Base-by-base conservation (phyloP, 2,113 vertebrate species). In the Limanda limanda region DNA sequence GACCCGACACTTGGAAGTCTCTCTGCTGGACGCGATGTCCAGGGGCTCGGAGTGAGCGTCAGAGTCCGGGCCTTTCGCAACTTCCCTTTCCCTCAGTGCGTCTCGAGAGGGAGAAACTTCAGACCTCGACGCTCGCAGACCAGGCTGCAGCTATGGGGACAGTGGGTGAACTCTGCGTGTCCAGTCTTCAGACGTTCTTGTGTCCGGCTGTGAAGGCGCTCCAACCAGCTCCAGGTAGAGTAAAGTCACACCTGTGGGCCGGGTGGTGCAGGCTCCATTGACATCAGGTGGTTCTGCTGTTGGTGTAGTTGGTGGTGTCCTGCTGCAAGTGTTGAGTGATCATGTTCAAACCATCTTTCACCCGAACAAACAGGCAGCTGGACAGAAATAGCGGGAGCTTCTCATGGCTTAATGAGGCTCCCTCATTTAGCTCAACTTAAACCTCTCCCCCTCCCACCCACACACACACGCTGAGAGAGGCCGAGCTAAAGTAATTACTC, bases 121-220 rank as follows among this genome's bases (percentile, higher is more conserved):
- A 23, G 52, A 45, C 56, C 2, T 4, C 56, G 15, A 37, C 24
- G 47, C 63, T 27, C 51, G 8, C 51, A n/a, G 10, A 27, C 56
- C 68, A 61, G 72, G 5, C 17, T 48, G 60, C 21, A 74, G n/a
- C 68, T 21, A 97, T 97, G 96, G 96, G 95, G 82, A 95, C 95
- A 0, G 95, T 97, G 82, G 94, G 90, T 45, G 94, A 97, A 86
- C 95, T 97, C 17, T 97, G 96, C n/a, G 92, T 95, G 73, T 96
- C 95, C 86, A 97, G 96, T 78, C 94, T 96, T 81, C 95, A 96
- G 91, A 95, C 95, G 1, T 96, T 97, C 85, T 88, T 97, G 78
- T 95, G 92, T 87, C 95, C 96, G 15, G 92, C 93, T 2, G 83
- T 93, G 76, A 88, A 84, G 47, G 21, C 82, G 21, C 17, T 57